Conservation (phyloP, 2,888 invertebrate genomes). For the Mythimna albipuncta region DNA sequence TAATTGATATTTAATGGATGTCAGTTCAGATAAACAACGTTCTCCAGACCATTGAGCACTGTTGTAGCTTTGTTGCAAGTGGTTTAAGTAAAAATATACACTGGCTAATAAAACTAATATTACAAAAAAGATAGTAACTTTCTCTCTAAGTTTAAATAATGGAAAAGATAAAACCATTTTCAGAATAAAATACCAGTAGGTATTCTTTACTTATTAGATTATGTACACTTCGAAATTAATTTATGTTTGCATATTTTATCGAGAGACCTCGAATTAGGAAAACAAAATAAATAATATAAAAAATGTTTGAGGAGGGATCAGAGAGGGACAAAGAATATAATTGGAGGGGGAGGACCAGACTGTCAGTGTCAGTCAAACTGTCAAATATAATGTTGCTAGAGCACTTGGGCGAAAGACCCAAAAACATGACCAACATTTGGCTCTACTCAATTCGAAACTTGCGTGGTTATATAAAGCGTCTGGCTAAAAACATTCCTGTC, state of each 20-base stretch:
- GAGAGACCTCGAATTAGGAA: neutral
- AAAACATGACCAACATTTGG: too few relatives aligned
- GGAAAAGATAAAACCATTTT: constrained; percentile 65
- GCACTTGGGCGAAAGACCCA: too few relatives aligned
- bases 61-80: constrained; percentile 75
- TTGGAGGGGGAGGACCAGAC: too few relatives aligned
- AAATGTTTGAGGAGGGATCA: neutral
- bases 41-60: constrained; percentile 75
- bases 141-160: constrained; percentile 69
- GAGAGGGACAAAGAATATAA: neutral
- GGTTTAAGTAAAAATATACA: constrained; percentile 77
- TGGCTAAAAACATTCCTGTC: too few relatives aligned
- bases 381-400: too few relatives aligned
- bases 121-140: constrained; percentile 68
- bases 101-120: constrained; percentile 65
- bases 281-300: constrained; percentile 1
- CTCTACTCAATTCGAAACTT: too few relatives aligned
- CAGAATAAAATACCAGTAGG: neutral
- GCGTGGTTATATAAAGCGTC: too few relatives aligned
- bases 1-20: constrained; percentile 82
- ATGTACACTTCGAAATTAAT: constrained; percentile 9
- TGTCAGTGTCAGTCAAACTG: too few relatives aligned
- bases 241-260: neutral
- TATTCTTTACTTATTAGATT: constrained; percentile 5
- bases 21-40: constrained; percentile 80